These are phyloP conservation scores for Limnephilus lunatus DNA, from an alignment of 2,888 invertebrate genomes.

Conservation along the genomic window DNA sequence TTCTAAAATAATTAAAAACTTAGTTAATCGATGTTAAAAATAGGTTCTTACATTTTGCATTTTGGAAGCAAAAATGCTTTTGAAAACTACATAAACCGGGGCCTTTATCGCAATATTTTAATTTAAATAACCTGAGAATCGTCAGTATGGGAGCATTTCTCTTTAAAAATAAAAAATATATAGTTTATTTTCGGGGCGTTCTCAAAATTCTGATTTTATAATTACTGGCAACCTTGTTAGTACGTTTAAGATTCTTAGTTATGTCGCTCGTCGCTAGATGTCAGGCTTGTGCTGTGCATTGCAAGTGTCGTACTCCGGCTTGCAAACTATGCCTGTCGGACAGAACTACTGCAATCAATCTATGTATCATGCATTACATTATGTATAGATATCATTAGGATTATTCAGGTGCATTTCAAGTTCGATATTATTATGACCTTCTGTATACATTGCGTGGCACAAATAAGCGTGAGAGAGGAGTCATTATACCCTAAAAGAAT, in stretches of 20 bases:
- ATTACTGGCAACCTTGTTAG: not conserved
- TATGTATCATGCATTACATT: not conserved
- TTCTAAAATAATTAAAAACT: too few relatives aligned
- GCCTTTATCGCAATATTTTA: too few relatives aligned
- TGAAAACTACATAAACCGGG: too few relatives aligned
- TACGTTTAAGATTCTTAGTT: not conserved
- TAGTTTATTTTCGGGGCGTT: not conserved
- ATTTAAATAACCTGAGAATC: not conserved
- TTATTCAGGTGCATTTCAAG: not conserved
- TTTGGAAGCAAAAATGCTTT: too few relatives aligned
- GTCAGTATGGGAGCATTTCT: not conserved
- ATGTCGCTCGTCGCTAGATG: not conserved
- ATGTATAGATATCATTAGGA: not conserved
- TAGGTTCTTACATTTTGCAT: too few relatives aligned
- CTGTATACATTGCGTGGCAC: too few relatives aligned
- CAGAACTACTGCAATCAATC: not conserved
- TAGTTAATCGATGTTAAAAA: too few relatives aligned
- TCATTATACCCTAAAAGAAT: too few relatives aligned
- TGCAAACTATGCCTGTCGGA: not conserved
- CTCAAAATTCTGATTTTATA: not conserved
- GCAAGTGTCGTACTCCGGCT: not conserved
- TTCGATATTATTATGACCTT: not conserved
- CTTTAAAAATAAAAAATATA: not conserved
- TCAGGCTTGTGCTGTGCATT: not conserved
- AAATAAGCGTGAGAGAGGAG: too few relatives aligned